Conservation (phyloP, 1,140 invertebrate genomes). For the Stegodyphus mimosarum region DNA sequence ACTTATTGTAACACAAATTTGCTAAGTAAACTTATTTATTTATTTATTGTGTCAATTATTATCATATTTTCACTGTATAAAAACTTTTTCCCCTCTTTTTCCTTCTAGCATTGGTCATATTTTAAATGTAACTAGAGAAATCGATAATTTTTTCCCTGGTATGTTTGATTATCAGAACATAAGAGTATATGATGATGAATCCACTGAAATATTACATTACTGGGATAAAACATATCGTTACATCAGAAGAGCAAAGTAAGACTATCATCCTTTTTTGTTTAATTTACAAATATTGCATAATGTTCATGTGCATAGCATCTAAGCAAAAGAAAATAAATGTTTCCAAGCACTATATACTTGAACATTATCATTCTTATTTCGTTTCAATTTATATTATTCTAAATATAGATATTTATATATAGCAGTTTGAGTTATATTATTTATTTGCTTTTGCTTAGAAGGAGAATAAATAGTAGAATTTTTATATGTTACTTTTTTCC, state of each 20-base stretch:
- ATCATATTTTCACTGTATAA: no score
- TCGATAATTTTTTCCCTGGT: conserved; percentile 98
- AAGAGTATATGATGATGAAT: conserved; percentile 95
- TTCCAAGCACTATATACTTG: no score
- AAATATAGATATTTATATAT: no score
- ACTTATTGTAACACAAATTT: neutral
- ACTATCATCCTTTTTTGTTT: conserved; percentile 1
- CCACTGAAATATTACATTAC: conserved; percentile 93
- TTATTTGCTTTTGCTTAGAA: no score
- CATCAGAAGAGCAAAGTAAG: conserved; percentile 89
- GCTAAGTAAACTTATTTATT: neutral
- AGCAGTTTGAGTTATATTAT: no score
- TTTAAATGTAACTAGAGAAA: conserved; percentile 96
- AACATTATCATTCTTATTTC: no score
- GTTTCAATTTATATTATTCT: no score
- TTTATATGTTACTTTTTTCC: neutral
- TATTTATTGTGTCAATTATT: neutral
- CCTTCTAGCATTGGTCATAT: conserved; percentile 90
- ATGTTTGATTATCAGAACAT: conserved; percentile 97
- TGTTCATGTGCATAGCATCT: no score
- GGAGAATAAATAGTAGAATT: no score
- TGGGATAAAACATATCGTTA: conserved; percentile 98
- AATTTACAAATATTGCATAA: no score
- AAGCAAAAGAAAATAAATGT: no score
- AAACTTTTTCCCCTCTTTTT: neutral